Evolutionary conservation across 2,797 vertebrate genomes (phyloP).

Genomic region (Trichosurus vulpecula): DNA sequence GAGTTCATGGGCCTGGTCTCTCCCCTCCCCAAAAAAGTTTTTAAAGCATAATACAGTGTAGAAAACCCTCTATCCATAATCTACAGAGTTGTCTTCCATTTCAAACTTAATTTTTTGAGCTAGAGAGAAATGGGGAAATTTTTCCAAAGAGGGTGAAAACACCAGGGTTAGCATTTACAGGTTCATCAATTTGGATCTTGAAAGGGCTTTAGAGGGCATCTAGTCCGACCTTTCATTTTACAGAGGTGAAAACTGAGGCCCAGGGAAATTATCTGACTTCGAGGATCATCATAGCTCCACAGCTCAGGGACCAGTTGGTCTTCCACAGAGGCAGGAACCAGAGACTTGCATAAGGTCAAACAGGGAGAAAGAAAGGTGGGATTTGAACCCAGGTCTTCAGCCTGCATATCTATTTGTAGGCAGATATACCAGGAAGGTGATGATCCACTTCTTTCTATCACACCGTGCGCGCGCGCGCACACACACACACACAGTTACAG

Average conservation of each 20-base stretch:
- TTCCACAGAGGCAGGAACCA: not conserved
- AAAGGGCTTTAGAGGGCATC: not conserved
- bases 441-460: not conserved
- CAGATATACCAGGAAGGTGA: not conserved
- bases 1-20: not conserved
- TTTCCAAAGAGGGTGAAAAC: not conserved
- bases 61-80: not conserved
- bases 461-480: too few species aligned
- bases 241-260: not conserved
- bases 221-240: not conserved
- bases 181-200: not conserved
- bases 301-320: not conserved
- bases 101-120: not conserved
- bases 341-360: not conserved
- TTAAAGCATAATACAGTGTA: not conserved
- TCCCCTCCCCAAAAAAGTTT: not conserved
- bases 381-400: not conserved
- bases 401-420: not conserved
- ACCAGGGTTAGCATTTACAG: too few species aligned
- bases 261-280: not conserved
- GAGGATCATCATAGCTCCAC: not conserved
- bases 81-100: not conserved
- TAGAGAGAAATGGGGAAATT: not conserved
- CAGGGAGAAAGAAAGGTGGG: not conserved
- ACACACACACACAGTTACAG: not conserved